These are phyloP conservation scores for Ceryle rudis DNA, from an alignment of 2,797 vertebrate species.

Conservation along the genomic window DNA sequence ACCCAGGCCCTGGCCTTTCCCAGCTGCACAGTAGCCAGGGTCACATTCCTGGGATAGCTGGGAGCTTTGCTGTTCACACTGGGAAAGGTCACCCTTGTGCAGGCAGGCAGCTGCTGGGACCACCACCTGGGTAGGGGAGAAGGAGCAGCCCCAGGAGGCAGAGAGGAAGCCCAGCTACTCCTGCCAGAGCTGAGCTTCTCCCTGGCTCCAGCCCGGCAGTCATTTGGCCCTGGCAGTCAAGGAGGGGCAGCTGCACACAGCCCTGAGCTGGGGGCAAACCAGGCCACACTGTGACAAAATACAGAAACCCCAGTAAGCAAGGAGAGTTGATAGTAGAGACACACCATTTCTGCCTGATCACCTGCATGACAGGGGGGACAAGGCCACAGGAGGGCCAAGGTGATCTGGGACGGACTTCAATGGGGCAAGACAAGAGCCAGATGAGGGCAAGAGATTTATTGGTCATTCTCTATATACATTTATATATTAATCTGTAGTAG, in stretches of 20 bases:
- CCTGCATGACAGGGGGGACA: neutral
- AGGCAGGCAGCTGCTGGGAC: neutral
- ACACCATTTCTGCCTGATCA: neutral
- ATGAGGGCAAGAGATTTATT: constrained; percentile 40
- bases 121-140: neutral
- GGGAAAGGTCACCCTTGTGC: constrained; percentile 65
- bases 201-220: neutral
- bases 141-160: neutral
- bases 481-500: constrained; percentile 57
- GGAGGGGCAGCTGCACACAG: neutral
- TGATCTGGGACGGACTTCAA: neutral
- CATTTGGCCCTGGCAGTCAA: neutral
- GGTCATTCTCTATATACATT: neutral
- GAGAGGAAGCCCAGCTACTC: neutral
- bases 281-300: neutral
- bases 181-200: neutral
- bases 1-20: neutral
- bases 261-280: neutral
- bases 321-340: neutral
- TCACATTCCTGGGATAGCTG: constrained; percentile 65
- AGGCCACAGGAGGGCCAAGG: neutral
- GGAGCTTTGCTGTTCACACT: constrained; percentile 34
- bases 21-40: constrained; percentile 40
- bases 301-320: neutral
- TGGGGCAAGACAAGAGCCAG: neutral